Conservation (phyloP, 2,888 invertebrate species). For the Drosophila incognita region DNA sequence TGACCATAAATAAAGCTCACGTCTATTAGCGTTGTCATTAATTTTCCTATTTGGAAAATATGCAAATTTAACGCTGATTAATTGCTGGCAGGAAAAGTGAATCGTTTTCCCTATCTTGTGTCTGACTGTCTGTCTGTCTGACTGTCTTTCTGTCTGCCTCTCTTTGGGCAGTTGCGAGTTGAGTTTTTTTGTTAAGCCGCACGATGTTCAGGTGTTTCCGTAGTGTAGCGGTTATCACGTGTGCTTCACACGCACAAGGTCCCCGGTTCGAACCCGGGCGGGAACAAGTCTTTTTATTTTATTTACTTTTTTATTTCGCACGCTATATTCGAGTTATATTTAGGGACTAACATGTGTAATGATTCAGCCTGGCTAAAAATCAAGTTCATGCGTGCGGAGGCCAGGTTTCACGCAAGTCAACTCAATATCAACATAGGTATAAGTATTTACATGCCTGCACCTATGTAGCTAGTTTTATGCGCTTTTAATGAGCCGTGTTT, state of each 20-base stretch:
- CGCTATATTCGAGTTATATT: slow-evolving; percentile 18
- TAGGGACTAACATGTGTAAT: slow-evolving; percentile 41
- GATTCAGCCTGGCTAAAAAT: slow-evolving; percentile 30
- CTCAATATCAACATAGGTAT: slow-evolving; percentile 6
- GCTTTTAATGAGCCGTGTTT: slow-evolving; percentile 64
- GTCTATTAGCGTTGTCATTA: slow-evolving; percentile 59
- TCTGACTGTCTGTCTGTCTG: background rate
- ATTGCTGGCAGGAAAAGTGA: slow-evolving; percentile 56
- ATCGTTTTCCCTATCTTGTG: slow-evolving; percentile 53
- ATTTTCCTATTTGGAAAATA: slow-evolving; percentile 64
- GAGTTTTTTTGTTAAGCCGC: slow-evolving; percentile 18
- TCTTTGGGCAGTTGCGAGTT: slow-evolving; percentile 14
- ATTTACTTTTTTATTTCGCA: slow-evolving; percentile 25
- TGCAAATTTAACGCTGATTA: slow-evolving; percentile 70
- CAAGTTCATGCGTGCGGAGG: slow-evolving; percentile 51
- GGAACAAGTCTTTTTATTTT: slow-evolving; percentile 66
- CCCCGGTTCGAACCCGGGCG: slow-evolving; percentile 85
- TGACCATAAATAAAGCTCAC: slow-evolving; percentile 68
- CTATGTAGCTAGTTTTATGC: slow-evolving; percentile 45
- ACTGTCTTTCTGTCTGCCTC: background rate
- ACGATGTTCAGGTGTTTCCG: slow-evolving; percentile 73
- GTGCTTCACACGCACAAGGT: slow-evolving; percentile 85
- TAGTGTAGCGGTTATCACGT: slow-evolving; percentile 85
- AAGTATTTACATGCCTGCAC: slow-evolving; percentile 25
- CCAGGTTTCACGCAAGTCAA: slow-evolving; percentile 28